Percentiles rank a stretch among this genome's conserved stretches.
These are phyloP conservation scores for Spea bombifrons DNA, from an alignment of 2,113 vertebrate genomes.

Conservation along the genomic window DNA sequence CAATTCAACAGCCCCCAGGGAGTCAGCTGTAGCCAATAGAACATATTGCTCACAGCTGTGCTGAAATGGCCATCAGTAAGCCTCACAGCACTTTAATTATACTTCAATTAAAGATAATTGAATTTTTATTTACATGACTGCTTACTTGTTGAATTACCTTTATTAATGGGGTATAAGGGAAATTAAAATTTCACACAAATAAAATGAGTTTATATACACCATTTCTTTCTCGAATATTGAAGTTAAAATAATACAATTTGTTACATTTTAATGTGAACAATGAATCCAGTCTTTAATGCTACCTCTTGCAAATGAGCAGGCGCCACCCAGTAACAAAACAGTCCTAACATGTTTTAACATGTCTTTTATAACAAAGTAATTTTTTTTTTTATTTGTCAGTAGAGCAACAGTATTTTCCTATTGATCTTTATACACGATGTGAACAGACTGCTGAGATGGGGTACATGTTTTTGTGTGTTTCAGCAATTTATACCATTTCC, in stretches of 20 bases:
- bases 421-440: too few species aligned
- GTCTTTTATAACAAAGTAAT: too few species aligned
- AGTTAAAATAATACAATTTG: neutral
- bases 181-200: conserved; percentile 15
- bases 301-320: too few species aligned
- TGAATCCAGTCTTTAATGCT: too few species aligned
- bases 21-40: conserved; percentile 50
- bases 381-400: too few species aligned
- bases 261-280: too few species aligned
- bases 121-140: conserved; percentile 56
- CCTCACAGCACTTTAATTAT: conserved; percentile 60
- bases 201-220: neutral
- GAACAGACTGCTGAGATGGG: too few species aligned
- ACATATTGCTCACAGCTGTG: conserved; percentile 63
- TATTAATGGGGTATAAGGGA: conserved; percentile 25
- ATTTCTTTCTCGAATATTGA: neutral
- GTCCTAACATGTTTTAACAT: too few species aligned
- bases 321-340: too few species aligned
- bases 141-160: conserved; percentile 44
- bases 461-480: too few species aligned
- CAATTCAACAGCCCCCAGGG: conserved; percentile 44
- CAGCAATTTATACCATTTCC: too few species aligned
- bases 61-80: conserved; percentile 56
- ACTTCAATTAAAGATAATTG: conserved; percentile 59
- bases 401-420: too few species aligned